These are phyloP conservation scores for Montipora capricornis DNA, from an alignment of 64 coral and sea anemone species.

Conservation along the genomic window DNA sequence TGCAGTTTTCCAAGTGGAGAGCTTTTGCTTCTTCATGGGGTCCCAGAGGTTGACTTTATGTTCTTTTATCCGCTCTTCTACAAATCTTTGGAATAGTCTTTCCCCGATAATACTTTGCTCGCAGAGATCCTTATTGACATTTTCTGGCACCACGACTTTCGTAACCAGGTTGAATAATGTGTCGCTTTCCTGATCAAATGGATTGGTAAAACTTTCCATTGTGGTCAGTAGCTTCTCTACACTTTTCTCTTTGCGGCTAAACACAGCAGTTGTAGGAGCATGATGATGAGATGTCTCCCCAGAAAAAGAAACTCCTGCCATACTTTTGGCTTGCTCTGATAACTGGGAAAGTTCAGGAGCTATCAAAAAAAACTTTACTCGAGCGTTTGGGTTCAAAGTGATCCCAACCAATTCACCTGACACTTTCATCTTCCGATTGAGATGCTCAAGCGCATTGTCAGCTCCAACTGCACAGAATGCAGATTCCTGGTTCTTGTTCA, in stretches of 20 bases:
- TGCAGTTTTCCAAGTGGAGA: no score
- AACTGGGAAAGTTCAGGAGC: no score
- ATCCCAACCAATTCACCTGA: no score
- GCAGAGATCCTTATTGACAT: no score
- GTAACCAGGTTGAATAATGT: no score
- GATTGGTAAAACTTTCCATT: slow-evolving; percentile 21
- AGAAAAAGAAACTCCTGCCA: slow-evolving; percentile 4
- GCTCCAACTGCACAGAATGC: slow-evolving; percentile 15
- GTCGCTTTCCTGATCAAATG: slow-evolving; percentile 24
- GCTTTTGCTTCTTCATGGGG: slow-evolving; percentile 29
- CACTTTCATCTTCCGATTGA: slow-evolving; percentile 2
- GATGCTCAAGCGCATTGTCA: slow-evolving; percentile 24
- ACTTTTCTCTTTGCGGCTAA: no score
- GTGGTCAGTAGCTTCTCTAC: no score
- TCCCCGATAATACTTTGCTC: neutral
- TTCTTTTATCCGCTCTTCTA: slow-evolving; percentile 33
- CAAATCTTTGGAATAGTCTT: slow-evolving; percentile 16
- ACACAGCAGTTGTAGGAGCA: no score
- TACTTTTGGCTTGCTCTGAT: slow-evolving; percentile 34
- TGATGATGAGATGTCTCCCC: neutral
- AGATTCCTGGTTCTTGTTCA: neutral
- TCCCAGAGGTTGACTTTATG: slow-evolving; percentile 21
- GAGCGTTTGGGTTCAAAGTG: no score
- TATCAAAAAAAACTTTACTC: no score
- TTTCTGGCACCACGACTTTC: no score